Evolutionary conservation across 2,888 invertebrate species (phyloP), one percentile per base, ranked within the genome.

Genomic region (Ormyrus pomaceus): DNA sequence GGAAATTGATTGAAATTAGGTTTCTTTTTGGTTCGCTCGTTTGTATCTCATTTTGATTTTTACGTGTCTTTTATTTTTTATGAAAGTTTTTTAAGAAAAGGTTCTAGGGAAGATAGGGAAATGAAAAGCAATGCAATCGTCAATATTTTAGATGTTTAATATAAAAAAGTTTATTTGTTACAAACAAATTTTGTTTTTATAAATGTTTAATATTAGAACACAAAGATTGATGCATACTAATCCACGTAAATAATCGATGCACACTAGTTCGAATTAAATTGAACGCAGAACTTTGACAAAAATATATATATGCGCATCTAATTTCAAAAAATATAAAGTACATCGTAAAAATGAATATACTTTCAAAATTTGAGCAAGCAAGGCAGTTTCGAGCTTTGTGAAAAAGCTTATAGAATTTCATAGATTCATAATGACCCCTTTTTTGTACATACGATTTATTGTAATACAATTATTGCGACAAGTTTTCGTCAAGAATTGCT

Each of bases 81-180:
- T 4, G 34, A 34, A 34, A 34, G 34, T 34, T 34, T 34, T 34
- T 34, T 3, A 34, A 34, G 34, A 4, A 34, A 34, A 34, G 34
- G 3, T 34, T 34, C 4, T 34, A 34, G 10, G 10, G 45, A 13
- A 10, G 6, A 6, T 45, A 34, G 11, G 6, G 6, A 48, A 55
- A 68, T 58, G 48, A 58, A 34, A 7, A 51, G 6, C 34, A 10
- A 61, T 11, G 34, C 34, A 34, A 34, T 34, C 4, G 4, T 34
- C 10, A 62, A 10, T 10, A 62, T 48, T 34, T 34, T 13, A 64
- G 46, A n/a, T 45, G 5, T 58, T 77, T 62, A 11, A 56, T 64
- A 77, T 70, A 55, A 64, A 75, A 76, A 77, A 56, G 64, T 70
- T 77, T 77, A 77, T 77, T 70, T 51, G 10, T 64, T 19, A n/a